Percentiles rank a stretch among this genome's conserved stretches.
Evolutionary conservation across 35 echinoderm and acorn worm genomes (phyloP).

Genomic region (Amphiura filiformis): DNA sequence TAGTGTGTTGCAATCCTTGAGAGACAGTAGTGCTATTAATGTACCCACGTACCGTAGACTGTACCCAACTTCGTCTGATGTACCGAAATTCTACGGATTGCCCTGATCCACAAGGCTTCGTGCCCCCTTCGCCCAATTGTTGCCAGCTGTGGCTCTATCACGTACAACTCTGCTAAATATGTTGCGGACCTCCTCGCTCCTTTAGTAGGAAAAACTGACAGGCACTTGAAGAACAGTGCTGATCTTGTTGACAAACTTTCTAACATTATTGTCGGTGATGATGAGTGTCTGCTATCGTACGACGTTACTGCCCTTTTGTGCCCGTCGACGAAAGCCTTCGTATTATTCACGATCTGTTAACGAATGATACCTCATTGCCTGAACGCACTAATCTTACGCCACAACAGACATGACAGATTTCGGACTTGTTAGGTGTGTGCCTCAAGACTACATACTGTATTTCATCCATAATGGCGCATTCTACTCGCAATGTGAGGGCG

Average conservation of each 20-base stretch:
- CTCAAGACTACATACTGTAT: constrained; percentile 1
- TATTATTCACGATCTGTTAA: background rate
- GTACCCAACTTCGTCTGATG: background rate
- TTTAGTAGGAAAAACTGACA: constrained; percentile 10
- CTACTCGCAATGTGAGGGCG: background rate
- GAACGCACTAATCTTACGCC: background rate
- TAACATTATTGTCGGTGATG: background rate
- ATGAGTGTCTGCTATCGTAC: background rate
- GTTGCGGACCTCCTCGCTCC: constrained; percentile 27
- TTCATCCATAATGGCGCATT: background rate
- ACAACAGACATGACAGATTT: background rate
- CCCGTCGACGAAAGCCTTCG: background rate
- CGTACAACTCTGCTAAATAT: constrained; percentile 24
- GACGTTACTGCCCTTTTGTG: constrained; percentile 5
- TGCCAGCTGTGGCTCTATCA: constrained; percentile 18
- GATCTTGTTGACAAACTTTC: background rate
- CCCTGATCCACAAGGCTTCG: constrained; percentile 21
- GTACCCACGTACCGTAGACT: background rate
- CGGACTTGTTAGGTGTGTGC: background rate
- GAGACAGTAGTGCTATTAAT: background rate
- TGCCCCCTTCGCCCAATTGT: constrained; percentile 31
- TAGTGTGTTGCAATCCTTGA: background rate
- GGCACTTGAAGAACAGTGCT: constrained; percentile 7
- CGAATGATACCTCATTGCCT: background rate
- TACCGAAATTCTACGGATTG: constrained; percentile 35